Evolutionary conservation across 2,797 vertebrate species (phyloP), one percentile per base, ranked within the genome.

Genomic region (Potorous gilbertii): DNA sequence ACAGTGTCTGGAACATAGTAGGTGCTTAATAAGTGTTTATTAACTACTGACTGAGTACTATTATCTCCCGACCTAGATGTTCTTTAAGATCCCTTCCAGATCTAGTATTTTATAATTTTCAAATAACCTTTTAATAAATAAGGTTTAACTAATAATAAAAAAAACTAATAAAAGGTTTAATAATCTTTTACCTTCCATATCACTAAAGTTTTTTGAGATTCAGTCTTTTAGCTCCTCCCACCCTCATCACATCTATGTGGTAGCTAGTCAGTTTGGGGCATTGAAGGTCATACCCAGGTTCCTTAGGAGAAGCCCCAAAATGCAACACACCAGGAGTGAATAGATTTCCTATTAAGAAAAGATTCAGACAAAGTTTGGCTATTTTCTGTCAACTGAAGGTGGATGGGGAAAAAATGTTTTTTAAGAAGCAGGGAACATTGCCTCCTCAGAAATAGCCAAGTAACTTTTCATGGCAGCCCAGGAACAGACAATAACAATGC

Each of bases 281-380:
- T 91, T 93, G 93, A 55, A 94, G 55, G 12, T 54, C 55, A 54
- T 59, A 40, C 56, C 93, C 91, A 40, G 81, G 93, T 90, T 55
- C 56, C 90, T 92, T 94, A 90, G 18, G 92, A 92, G 91, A 81
- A 27, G 34, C 57, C 55, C 91, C 54, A 59, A 89, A 93, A 81
- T 91, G 92, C 95, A 96, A 46, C 31, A 57, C 27, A 91, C 92
- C 94, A 96, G 93, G 87, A 95, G 50, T 92, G 52, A 55, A 29
- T 89, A 91, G 40, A n/a, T 62, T 95, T 96, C 89, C 91, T 95
- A 54, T 81, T 55, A 91, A 87, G 59, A 18, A 74, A 59, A 95
- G 46, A 29, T 89, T 56, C 40, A 18, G 21, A n/a, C 50, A 92
- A 92, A 54, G 31, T 62, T 57, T 92, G 40, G 54, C 9, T 27